phyloP scores from a whole-genome alignment of 2,113 vertebrate species.

The Myrmecophaga tridactyla region DNA sequence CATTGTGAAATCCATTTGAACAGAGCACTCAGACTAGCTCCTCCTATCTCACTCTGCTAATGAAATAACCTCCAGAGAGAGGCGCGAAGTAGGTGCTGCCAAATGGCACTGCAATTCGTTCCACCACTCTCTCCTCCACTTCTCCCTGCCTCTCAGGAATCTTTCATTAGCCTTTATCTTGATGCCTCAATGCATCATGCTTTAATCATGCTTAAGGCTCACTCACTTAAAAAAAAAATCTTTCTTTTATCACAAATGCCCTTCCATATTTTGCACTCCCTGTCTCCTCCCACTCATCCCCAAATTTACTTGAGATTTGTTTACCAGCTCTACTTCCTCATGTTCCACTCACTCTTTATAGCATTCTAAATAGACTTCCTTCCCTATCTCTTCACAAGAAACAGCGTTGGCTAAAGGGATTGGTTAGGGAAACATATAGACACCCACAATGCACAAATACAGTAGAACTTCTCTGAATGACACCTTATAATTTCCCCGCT shows the following conservation, averaged over 20 bases:
- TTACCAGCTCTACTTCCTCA: background rate
- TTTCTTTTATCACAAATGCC: background rate
- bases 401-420: background rate
- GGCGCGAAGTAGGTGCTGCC: too few species aligned
- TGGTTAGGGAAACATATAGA: background rate
- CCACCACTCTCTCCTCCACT: too few species aligned
- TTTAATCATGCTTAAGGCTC: background rate
- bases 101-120: too few species aligned
- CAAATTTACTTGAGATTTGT: background rate
- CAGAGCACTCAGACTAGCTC: background rate
- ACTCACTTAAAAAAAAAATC: background rate
- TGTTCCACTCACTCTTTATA: background rate
- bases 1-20: background rate
- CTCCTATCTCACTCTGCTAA: background rate
- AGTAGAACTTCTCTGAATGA: accelerated
- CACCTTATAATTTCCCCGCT: background rate
- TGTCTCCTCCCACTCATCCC: background rate
- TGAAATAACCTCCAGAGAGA: background rate
- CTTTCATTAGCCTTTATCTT: background rate
- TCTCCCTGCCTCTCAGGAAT: background rate
- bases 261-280: background rate
- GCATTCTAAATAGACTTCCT: accelerated
- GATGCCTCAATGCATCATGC: background rate
- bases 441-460: background rate
- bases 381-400: background rate